These are phyloP conservation scores for Diarsia rubi DNA, from an alignment of 2,888 invertebrate species.

Conservation along the genomic window DNA sequence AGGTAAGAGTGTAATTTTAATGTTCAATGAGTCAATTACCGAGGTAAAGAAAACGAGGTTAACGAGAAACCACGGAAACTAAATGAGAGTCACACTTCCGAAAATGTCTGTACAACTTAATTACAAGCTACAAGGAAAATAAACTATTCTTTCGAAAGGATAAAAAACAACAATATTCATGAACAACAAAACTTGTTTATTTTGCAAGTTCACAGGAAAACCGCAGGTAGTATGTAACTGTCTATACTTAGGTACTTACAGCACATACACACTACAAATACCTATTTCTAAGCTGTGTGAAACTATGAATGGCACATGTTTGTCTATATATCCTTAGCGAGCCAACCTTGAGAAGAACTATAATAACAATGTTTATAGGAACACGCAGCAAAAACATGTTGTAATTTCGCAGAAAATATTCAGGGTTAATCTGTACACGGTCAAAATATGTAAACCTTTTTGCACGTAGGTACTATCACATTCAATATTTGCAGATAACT, in stretches of 20 bases:
- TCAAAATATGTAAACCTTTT: background rate
- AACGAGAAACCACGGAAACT: slow-evolving; percentile 37
- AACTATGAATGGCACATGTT: slow-evolving; percentile 38
- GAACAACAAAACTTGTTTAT: slow-evolving; percentile 42
- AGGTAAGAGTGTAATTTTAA: slow-evolving; percentile 32
- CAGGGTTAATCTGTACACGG: background rate
- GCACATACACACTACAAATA: slow-evolving; percentile 16
- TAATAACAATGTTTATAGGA: slow-evolving; percentile 25
- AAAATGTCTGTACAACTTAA: slow-evolving; percentile 32
- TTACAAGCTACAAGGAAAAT: slow-evolving; percentile 36
- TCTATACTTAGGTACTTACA: slow-evolving; percentile 44
- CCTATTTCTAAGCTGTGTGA: background rate
- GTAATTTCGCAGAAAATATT: slow-evolving; percentile 4
- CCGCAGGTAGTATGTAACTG: slow-evolving; percentile 18
- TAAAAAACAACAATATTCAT: slow-evolving; percentile 13
- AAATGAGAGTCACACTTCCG: slow-evolving; percentile 33
- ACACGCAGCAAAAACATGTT: slow-evolving; percentile 16
- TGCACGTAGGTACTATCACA: no score
- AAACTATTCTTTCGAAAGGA: slow-evolving; percentile 1
- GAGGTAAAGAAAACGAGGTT: slow-evolving; percentile 42
- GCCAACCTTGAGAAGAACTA: slow-evolving; percentile 19
- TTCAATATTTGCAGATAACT: no score
- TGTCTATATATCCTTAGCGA: slow-evolving; percentile 8
- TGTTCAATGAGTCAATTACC: slow-evolving; percentile 34
- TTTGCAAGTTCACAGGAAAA: slow-evolving; percentile 51